phyloP scores from a whole-genome alignment of 2,797 vertebrate genomes.

The Oreochromis grahami region DNA sequence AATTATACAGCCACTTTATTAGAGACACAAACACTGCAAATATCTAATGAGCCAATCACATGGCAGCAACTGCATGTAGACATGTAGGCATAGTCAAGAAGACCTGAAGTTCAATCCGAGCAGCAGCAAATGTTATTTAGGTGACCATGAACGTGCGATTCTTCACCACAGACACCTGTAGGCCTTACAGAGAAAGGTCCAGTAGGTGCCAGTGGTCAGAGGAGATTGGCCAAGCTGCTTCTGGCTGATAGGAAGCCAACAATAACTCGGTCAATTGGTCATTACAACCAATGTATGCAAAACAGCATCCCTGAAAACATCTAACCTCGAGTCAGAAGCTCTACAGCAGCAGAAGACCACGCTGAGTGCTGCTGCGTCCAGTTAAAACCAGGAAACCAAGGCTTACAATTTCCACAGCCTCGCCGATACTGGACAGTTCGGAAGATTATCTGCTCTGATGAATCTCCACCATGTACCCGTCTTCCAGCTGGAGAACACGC shows the following conservation, averaged over 20 bases:
- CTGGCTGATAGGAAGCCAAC: background rate
- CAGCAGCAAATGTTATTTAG: background rate
- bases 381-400: background rate
- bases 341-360: background rate
- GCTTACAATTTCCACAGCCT: background rate
- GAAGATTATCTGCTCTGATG: background rate
- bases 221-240: background rate
- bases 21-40: background rate
- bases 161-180: background rate
- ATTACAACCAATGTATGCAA: background rate
- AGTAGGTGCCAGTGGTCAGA: background rate
- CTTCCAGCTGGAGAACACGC: background rate
- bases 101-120: background rate
- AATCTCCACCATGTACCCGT: background rate
- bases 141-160: background rate
- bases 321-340: fast-evolving
- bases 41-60: background rate
- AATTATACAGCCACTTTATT: background rate
- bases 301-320: background rate
- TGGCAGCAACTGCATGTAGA: background rate
- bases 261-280: background rate
- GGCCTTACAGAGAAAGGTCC: background rate
- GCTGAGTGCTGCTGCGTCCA: fast-evolving
- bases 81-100: background rate
- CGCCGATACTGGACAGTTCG: background rate